These are phyloP conservation scores for Podarcis raffonei DNA, from an alignment of 2,113 vertebrate genomes.

Conservation along the genomic window DNA sequence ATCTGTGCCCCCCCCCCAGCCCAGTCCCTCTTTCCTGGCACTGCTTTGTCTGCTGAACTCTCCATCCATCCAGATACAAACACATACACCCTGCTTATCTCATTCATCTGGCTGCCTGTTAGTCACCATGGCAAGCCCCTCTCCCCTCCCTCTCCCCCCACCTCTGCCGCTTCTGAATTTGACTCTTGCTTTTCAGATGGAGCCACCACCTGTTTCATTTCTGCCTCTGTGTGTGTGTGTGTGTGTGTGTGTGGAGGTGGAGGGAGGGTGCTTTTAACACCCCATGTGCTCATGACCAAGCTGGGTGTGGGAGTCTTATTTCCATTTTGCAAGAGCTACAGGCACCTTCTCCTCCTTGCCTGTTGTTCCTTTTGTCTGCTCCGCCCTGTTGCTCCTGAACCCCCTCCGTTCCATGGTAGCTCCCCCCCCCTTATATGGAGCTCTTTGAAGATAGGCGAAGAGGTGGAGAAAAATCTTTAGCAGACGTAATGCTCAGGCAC, in stretches of 20 bases:
- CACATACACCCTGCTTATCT: not conserved
- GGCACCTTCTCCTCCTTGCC: not conserved
- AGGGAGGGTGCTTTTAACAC: not conserved
- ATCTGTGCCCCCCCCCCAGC: not conserved
- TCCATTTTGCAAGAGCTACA: constrained; percentile 7
- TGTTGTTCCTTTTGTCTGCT: constrained; percentile 6
- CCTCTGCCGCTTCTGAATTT: not conserved
- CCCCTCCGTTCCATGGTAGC: not conserved
- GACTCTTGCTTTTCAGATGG: constrained; percentile 9
- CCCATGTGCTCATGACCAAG: constrained; percentile 3
- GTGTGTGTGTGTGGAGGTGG: not conserved
- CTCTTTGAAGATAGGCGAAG: not conserved
- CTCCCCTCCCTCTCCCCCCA: not conserved
- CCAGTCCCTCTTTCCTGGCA: not conserved
- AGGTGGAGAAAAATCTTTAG: not conserved
- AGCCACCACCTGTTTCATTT: constrained; percentile 25
- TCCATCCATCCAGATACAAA: not conserved
- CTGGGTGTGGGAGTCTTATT: constrained; percentile 32
- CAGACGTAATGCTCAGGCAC: not conserved
- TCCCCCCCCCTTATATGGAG: not conserved
- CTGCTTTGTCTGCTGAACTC: not conserved
- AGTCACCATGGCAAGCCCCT: not conserved
- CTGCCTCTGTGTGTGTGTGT: not conserved
- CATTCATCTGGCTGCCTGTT: not conserved
- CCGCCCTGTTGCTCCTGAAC: constrained; percentile 12